Base-by-base conservation (phyloP, 1,140 invertebrate species). In the Drosophila mayri region DNA sequence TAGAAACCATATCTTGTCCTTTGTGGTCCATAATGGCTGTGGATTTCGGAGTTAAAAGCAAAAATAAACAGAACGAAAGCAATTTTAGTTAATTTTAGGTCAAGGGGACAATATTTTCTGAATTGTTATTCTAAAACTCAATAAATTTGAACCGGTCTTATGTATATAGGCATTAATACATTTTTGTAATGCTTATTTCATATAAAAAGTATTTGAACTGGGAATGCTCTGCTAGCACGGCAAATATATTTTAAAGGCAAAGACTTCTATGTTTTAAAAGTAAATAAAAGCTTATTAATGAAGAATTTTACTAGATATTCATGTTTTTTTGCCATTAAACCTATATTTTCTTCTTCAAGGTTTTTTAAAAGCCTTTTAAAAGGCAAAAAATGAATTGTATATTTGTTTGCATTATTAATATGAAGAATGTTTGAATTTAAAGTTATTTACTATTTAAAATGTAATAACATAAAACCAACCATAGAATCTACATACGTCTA, bases 11-110 rank as follows among this genome's bases (percentile, higher is more conserved):
- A 3, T 10, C 14, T 8, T n/a, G 22, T 16, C 18, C 35, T 37
- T 66, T 32, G 18, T 18, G 62, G 25, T 54, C 18, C 61, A 65
- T 64, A 7, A 16, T 5, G 4, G 18, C 18, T 9, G 14, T 2
- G 7, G 12, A 20, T 35, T 52, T 18, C 12, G n/a, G 30, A 20
- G 50, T 20, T 8, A 18, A 12, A 22, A 14, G 6, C 14, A 22
- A 2, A 52, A 38, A 16, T 16, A 52, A 35, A 9, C 1, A 10
- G 20, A 20, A 7, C 3, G 4, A 5, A 7, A 9, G 32, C 30
- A 52, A 12, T 20, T 20, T 14, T 8, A 46, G 14, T 16, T 20
- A 35, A 52, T 20, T 35, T 35, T 4, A 32, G 12, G n/a, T 50
- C 8, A 43, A 18, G 18, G 9, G 5, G 25, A 25, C 11, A 6